Evolutionary conservation across 1,140 invertebrate genomes (phyloP).

Genomic region (Magallana gigas): DNA sequence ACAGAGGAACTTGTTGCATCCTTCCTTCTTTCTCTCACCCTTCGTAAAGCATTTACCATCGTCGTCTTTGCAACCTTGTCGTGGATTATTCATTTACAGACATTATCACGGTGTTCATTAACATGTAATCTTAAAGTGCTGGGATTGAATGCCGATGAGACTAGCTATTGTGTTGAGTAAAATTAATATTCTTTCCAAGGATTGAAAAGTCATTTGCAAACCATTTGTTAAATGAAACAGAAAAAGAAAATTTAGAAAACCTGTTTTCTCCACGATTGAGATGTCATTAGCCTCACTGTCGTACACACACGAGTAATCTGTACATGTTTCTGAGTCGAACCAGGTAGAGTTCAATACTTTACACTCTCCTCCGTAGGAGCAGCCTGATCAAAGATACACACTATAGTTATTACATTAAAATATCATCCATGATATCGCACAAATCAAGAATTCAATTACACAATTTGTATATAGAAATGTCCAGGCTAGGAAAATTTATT

Average conservation of each 20-base stretch:
- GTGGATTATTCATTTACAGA: too few species aligned
- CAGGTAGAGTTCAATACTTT: constrained; percentile 46
- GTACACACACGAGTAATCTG: constrained; percentile 45
- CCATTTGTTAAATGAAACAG: too few species aligned
- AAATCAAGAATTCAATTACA: not conserved
- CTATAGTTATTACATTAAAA: too few species aligned
- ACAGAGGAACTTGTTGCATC: constrained; percentile 55
- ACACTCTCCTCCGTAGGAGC: constrained; percentile 40
- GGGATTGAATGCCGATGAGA: too few species aligned
- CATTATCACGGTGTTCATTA: too few species aligned
- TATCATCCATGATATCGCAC: too few species aligned
- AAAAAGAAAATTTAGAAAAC: not conserved
- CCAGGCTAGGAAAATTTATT: too few species aligned
- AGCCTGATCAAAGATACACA: constrained; percentile 23
- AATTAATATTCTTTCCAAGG: too few species aligned
- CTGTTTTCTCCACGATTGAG: constrained; percentile 46
- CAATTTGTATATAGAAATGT: too few species aligned
- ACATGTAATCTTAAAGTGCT: too few species aligned
- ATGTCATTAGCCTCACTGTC: constrained; percentile 28
- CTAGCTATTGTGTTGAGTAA: too few species aligned
- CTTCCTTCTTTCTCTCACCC: constrained; percentile 39
- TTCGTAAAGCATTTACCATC: constrained; percentile 43
- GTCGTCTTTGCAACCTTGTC: constrained; percentile 50
- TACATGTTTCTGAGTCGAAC: constrained; percentile 45
- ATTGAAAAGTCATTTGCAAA: too few species aligned